Evolutionary conservation across 1,140 invertebrate species (phyloP), one percentile per base, ranked within the genome.

Genomic region (Drosophila varians): DNA sequence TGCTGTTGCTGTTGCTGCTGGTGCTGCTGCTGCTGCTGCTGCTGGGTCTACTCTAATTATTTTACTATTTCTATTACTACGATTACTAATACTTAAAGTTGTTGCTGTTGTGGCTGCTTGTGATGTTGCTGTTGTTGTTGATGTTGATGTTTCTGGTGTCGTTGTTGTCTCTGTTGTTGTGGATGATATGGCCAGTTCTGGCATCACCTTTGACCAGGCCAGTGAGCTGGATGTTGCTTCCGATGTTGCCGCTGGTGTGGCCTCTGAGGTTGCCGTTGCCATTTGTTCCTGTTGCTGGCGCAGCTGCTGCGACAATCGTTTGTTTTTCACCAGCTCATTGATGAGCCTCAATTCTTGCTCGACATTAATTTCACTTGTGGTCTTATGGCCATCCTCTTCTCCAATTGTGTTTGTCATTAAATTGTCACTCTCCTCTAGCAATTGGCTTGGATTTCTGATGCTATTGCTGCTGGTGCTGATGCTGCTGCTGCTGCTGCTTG

Each of bases 21-120:
- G 23, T 47, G 52, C 16, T 40, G 58, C 23, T 25, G 28, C 19
- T 47, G 38, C 68, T 62, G 76, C 52, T 16, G 12, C 28, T 9
- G 14, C 31, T 40, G 28, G 16, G 3, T 31, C 64, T 70, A 77
- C 65, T 43, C 74, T 77, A 61, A 77, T 86, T 77, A 90, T 90
- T 90, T 90, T 90, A 60, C 88, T 90, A 79, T 90, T 90, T 66
- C 74, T 84, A 88, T 82, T 70, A 65, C 71, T 90, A 74, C 71
- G 83, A 71, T 89, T 75, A 45, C 65, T 84, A 87, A 76, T 80
- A 90, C 75, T 88, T 71, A 79, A 68, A 58, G 69, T 47, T 64
- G 56, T 54, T 53, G 42, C 14, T 64, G 34, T 8, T 64, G 34
- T 8, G 56, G 62, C 7, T 52, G 69, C 8, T 69, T 34, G 16